Evolutionary conservation across 2,113 vertebrate genomes (phyloP), one percentile per base, ranked within the genome.

Genomic region (Cairina moschata): DNA sequence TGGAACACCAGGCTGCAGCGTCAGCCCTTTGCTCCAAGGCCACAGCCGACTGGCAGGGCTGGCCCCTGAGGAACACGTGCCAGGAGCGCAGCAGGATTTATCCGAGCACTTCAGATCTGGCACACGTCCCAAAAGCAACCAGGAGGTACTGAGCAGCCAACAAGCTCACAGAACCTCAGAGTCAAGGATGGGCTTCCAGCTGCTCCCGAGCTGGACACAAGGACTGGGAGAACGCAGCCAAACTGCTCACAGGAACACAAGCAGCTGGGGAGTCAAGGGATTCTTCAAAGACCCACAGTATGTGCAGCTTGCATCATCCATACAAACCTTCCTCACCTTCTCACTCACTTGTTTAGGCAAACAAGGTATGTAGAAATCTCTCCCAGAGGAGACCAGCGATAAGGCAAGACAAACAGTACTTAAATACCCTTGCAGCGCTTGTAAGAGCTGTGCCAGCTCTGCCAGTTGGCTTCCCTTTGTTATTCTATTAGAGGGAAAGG

Each of bases 341-440:
- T 75, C 65, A 66, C 34, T 50, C n/a, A 44, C 1, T 0, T 26
- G 26, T 73, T 38, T 85, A 44, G 69, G 81, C 48, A 91, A 81
- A 91, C 16, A 87, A 82, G 38, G 15, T 72, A 68, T 26, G 36
- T 34, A 89, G 74, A 84, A 92, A 84, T 75, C 56, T 75, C 9
- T 36, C 58, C 38, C 76, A 76, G 28, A 66, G 32, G 25, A 79
- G 26, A 75, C 38, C 59, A 38, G 48, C 18, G 58, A 55, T 21
- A 87, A 90, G 50, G 54, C 48, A 87, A 79, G 77, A 40, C 52
- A 95, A 95, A 86, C 2, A 22, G 54, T 11, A 58, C 48, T 89
- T 92, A 84, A 92, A 69, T 62, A 92, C 58, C 66, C 29, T 91
- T 95, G 62, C 26, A 72, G 73, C 46, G 29, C 74, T 75, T 81